Evolutionary conservation across 2,888 invertebrate genomes (phyloP).

Genomic region (Marronus borbonicus): DNA sequence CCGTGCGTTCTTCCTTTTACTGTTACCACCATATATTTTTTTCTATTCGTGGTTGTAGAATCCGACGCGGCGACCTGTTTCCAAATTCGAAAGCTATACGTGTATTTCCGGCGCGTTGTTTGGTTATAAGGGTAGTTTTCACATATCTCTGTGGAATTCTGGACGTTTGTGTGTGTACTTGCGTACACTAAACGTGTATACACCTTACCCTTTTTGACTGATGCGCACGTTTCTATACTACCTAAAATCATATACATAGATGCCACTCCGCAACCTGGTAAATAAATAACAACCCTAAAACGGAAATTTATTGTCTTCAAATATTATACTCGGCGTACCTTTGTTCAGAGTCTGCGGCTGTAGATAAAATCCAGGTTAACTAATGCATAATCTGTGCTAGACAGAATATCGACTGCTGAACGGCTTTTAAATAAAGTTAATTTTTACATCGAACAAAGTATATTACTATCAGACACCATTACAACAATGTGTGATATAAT

Average conservation of each 20-base stretch:
- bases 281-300: conserved; percentile 40
- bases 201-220: conserved; percentile 33
- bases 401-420: too few species aligned
- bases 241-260: conserved; percentile 3
- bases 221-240: background rate
- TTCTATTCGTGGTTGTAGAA: conserved; percentile 5
- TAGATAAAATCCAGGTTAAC: conserved; percentile 33
- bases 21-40: conserved; percentile 25
- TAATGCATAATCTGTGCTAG: background rate
- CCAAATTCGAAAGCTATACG: conserved; percentile 26
- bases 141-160: conserved; percentile 64
- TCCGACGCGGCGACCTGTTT: conserved; percentile 4
- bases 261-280: conserved; percentile 22
- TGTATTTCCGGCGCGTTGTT: conserved; percentile 29
- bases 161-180: conserved; percentile 6
- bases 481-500: too few species aligned
- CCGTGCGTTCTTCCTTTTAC: conserved; percentile 33
- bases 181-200: background rate
- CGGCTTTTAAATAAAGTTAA: too few species aligned
- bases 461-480: too few species aligned
- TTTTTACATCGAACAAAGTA: too few species aligned
- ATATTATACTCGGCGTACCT: conserved; percentile 40
- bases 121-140: conserved; percentile 58
- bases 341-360: conserved; percentile 21
- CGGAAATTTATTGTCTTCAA: conserved; percentile 42